Percentiles rank a stretch among this genome's conserved stretches.
Evolutionary conservation across 2,797 vertebrate genomes (phyloP).

Genomic region (Leptodactylus fallax): DNA sequence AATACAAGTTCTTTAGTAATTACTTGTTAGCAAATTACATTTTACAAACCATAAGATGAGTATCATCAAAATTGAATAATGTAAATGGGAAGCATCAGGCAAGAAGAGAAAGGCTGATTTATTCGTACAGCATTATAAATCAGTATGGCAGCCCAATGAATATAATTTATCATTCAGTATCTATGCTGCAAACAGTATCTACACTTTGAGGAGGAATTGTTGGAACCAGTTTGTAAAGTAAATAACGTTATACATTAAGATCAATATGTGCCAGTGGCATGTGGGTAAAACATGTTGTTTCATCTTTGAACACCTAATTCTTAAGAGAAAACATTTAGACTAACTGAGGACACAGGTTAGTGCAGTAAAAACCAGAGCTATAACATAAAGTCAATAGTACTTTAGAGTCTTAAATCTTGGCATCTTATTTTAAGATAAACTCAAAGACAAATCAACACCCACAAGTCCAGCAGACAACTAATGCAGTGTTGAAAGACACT

Average conservation of each 20-base stretch:
- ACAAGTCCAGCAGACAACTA: too few species aligned
- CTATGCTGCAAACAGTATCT: background rate
- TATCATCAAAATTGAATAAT: background rate
- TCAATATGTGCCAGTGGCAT: constrained; percentile 38
- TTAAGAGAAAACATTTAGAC: constrained; percentile 11
- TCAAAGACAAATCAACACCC: too few species aligned
- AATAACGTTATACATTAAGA: constrained; percentile 38
- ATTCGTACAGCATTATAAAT: constrained; percentile 29
- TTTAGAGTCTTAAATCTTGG: background rate
- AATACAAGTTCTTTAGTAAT: too few species aligned
- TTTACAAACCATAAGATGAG: background rate
- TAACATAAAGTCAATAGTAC: background rate
- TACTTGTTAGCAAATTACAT: background rate
- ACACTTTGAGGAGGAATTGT: background rate
- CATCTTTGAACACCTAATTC: constrained; percentile 25
- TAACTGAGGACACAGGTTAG: background rate
- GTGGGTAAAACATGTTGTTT: constrained; percentile 34
- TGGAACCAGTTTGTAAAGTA: constrained; percentile 32
- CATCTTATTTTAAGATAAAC: background rate
- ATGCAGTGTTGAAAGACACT: too few species aligned
- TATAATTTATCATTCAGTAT: constrained; percentile 43
- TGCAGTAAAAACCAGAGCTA: too few species aligned
- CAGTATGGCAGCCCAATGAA: background rate
- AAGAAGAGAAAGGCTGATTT: constrained; percentile 23
- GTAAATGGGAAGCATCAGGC: constrained; percentile 13